Conservation (phyloP, 1,140 invertebrate species). For the Apis cerana region DNA sequence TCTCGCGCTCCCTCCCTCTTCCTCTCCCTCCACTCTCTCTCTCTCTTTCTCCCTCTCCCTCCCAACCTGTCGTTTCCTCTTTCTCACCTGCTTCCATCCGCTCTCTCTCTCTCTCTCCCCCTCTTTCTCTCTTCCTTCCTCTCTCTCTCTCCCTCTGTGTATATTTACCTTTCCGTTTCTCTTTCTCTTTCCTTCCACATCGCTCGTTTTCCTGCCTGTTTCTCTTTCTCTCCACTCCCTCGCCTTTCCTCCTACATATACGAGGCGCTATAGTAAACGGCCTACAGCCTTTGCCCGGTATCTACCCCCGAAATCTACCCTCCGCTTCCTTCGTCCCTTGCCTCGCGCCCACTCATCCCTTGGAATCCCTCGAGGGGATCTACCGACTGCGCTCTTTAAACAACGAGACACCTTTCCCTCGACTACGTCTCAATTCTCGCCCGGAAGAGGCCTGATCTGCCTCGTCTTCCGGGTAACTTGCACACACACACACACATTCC, state of each 20-base stretch:
- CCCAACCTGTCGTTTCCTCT: neutral
- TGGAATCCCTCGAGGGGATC: conserved; percentile 62
- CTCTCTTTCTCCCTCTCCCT: neutral
- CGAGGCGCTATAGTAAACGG: conserved; percentile 64
- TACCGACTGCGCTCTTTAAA: conserved; percentile 69
- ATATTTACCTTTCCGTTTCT: conserved; percentile 42
- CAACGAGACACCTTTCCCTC: conserved; percentile 68
- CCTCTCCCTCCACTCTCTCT: neutral
- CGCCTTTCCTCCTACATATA: conserved; percentile 36
- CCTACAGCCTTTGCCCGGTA: conserved; percentile 66
- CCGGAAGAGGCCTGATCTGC: conserved; percentile 65
- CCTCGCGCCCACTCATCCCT: conserved; percentile 35
- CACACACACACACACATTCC: neutral
- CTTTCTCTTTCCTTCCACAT: conserved; percentile 11
- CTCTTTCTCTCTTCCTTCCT: conserved; percentile 10
- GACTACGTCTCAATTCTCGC: conserved; percentile 69
- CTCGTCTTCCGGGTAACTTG: conserved; percentile 58
- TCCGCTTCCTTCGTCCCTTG: conserved; percentile 28
- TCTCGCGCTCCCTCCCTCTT: neutral
- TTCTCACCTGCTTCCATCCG: neutral
- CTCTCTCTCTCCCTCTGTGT: conserved; percentile 30
- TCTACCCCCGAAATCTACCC: conserved; percentile 67
- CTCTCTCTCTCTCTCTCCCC: neutral
- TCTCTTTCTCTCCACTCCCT: conserved; percentile 28
- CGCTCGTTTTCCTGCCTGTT: conserved; percentile 19